These are phyloP conservation scores for Hermatobates lingyangjiaoensis DNA, from an alignment of 1,140 invertebrate species.

Conservation along the genomic window DNA sequence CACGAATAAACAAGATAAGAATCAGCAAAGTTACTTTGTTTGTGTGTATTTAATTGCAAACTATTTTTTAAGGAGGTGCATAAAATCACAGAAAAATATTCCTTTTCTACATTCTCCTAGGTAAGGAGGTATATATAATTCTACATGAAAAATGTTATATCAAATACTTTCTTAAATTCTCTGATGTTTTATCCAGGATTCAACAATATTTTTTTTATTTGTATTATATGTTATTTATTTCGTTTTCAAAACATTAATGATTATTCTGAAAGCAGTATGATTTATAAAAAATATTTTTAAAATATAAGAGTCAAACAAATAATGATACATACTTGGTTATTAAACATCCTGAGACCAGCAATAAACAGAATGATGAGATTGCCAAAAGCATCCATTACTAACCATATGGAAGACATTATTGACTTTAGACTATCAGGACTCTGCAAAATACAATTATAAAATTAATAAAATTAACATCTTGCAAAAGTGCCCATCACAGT, in stretches of 20 bases:
- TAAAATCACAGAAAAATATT: no score
- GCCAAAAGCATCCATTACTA: conserved; percentile 75
- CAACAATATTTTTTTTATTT: not conserved
- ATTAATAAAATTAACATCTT: not conserved
- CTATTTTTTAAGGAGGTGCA: no score
- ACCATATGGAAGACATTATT: conserved; percentile 72
- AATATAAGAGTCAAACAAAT: not conserved
- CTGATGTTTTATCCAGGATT: not conserved
- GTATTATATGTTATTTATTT: not conserved
- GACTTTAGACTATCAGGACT: conserved; percentile 85
- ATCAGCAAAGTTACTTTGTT: no score
- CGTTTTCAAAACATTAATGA: not conserved
- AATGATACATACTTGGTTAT: conserved; percentile 30
- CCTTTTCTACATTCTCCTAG: no score
- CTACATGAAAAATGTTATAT: not conserved
- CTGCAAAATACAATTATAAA: conserved; percentile 32
- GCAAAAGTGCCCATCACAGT: not conserved
- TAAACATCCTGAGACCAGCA: conserved; percentile 32
- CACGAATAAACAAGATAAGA: no score
- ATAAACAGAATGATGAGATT: conserved; percentile 80
- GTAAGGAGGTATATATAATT: no score
- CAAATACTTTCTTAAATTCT: not conserved
- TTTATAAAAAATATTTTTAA: not conserved
- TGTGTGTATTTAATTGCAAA: no score
- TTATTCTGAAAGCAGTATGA: not conserved